Conservation (phyloP, 2,888 invertebrate genomes). For the Drosophila mayaguana region DNA sequence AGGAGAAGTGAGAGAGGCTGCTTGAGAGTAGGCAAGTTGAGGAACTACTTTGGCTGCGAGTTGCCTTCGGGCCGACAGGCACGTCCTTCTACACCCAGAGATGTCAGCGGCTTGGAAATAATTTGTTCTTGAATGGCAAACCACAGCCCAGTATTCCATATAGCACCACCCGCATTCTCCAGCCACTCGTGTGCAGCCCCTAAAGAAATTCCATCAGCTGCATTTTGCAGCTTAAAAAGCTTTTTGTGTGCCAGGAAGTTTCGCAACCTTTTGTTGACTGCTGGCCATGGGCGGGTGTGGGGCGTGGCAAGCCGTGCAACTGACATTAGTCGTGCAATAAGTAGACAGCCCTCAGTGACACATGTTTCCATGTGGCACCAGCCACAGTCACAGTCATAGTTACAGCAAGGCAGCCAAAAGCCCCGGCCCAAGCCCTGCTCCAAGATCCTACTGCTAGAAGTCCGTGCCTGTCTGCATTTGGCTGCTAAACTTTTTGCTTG, state of each 20-base stretch:
- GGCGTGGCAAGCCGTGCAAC: constrained; percentile 56
- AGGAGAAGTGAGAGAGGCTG: background rate
- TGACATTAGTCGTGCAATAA: constrained; percentile 80
- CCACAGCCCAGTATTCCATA: constrained; percentile 48
- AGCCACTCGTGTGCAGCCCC: constrained; percentile 20
- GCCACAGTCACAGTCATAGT: constrained; percentile 22
- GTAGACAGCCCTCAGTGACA: constrained; percentile 78
- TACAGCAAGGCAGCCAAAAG: constrained; percentile 31
- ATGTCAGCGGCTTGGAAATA: constrained; percentile 62
- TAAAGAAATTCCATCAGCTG: constrained; percentile 62
- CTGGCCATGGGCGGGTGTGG: background rate
- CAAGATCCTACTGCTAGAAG: constrained; percentile 43
- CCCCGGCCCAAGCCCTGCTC: constrained; percentile 25
- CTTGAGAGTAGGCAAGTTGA: constrained; percentile 13
- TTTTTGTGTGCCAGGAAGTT: constrained; percentile 70
- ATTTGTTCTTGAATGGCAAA: constrained; percentile 63
- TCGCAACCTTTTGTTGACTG: constrained; percentile 73
- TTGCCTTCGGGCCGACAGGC: constrained; percentile 17
- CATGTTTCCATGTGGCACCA: constrained; percentile 71
- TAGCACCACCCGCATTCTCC: background rate
- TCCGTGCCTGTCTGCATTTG: constrained; percentile 53
- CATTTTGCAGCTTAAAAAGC: constrained; percentile 66
- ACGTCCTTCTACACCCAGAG: constrained; percentile 45
- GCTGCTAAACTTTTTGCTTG: constrained; percentile 68
- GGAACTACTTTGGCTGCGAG: constrained; percentile 35